Evolutionary conservation across 2,888 invertebrate genomes (phyloP), one percentile per base, ranked within the genome.

Genomic region (Pecten maximus): DNA sequence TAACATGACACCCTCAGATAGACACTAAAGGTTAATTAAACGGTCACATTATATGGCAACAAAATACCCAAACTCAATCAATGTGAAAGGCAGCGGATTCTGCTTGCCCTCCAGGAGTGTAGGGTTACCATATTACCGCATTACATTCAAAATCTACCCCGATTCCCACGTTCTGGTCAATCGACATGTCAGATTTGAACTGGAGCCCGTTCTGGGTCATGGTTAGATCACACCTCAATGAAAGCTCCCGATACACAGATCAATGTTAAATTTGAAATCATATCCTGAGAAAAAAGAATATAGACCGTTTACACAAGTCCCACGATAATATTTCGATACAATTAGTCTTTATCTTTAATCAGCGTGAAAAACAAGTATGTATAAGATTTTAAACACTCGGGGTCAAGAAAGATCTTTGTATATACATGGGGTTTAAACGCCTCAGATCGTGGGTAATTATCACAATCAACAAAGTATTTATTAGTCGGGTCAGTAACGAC

Each of bases 101-200:
- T 74, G 74, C 74, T 74, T 74, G 74, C 74, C 74, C 74, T 74
- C 74, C 35, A 35, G 35, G 35, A 74, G 74, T 74, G 35, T 74
- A 74, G 15, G 15, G 74, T 74, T 74, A 74, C 74, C 10, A 74
- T 74, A 35, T 74, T 74, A 74, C 74, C 74, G 74, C 74, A 74
- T 35, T 35, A 74, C 74, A 74, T 74, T 74, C 74, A 74, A 74
- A 74, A 23, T 74, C 74, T 74, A 74, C 74, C 54, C 74, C 74
- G 74, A 74, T 74, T 74, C 74, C 74, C 74, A 74, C 74, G 74
- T 35, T 74, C 35, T 74, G 74, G 35, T 74, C 74, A 74, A 74
- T 74, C 74, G 74, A 74, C 74, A 74, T 74, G 74, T 74, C 74
- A 74, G 74, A 74, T 74, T 35, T 74, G 74, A 74, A 74, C 74